Base-by-base conservation (phyloP, 1,140 invertebrate species). In the Chlorops oryzae region DNA sequence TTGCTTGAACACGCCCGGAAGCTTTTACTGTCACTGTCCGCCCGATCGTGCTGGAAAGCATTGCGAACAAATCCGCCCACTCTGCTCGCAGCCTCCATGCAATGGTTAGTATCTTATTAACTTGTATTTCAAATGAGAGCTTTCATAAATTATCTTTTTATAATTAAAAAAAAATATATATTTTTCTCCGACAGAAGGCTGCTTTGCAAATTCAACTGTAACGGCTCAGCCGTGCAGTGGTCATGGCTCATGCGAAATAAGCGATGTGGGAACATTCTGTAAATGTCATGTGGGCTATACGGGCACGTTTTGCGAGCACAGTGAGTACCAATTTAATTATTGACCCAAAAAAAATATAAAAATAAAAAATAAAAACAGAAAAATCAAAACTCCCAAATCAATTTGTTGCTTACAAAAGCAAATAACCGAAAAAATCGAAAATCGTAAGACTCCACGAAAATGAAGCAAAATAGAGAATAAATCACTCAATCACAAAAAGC, bases 21-120 rank as follows among this genome's bases (percentile, higher is more conserved):
- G 90, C 64, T 95, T 92, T 73, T 88, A 90, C 61, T 96, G 92
- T 72, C 86, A 90, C 71, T 97, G 93, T 74, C 81, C 85, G 1
- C 79, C 81, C 41, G 84, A 86, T 55, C 94, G 89, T 81, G 83
- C 86, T 51, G 93, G 93, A 25, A 90, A 88, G 69, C 93, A 92
- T 74, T 96, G 92, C 70, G 90, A 89, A 58, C 81, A 86, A 56
- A 72, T 79, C 10, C 79, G 79, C 45, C 75, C 79, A 5, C 74
- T 74, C 18, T 79, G 79, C 58, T 73, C 80, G 41, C 78, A 77
- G 61, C 80, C 78, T 4, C 78, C 81, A 15, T 80, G 80, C 55
- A 74, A 78, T 53, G 72, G 74, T 63, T 50, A 62, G 69, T 55
- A 28, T 27, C 13, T 15, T 9, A 32, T 32, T 32, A 32, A 32